Percentiles rank a stretch among this genome's conserved stretches.
These are phyloP conservation scores for Elgaria multicarinata DNA, from an alignment of 2,113 vertebrate genomes.

Conservation along the genomic window DNA sequence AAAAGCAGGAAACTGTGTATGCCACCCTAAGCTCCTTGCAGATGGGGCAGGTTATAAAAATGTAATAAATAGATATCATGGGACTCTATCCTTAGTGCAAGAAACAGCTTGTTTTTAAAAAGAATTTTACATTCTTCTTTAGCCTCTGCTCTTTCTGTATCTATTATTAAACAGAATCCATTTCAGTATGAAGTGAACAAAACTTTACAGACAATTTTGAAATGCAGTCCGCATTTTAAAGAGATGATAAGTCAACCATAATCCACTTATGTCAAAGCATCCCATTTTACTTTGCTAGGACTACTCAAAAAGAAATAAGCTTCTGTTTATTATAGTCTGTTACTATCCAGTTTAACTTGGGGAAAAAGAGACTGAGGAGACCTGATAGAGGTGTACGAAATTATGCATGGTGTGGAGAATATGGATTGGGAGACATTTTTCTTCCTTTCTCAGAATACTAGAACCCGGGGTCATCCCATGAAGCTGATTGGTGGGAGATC, in stretches of 20 bases:
- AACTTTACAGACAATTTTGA: not conserved
- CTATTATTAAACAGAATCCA: not conserved
- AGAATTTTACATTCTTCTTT: not conserved
- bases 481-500: no score
- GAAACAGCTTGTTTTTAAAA: not conserved
- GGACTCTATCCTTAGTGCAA: not conserved
- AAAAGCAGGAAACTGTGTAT: no score
- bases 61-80: not conserved
- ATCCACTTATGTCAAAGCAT: not conserved
- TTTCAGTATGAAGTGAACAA: not conserved
- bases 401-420: no score
- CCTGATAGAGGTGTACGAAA: no score
- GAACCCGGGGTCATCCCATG: no score
- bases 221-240: not conserved
- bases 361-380: no score
- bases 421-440: no score
- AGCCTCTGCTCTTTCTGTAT: not conserved
- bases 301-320: not conserved
- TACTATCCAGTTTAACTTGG: no score
- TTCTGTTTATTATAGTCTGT: not conserved
- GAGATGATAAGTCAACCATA: not conserved
- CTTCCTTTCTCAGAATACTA: no score
- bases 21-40: not conserved
- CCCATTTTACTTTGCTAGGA: not conserved
- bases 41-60: not conserved